Evolutionary conservation across 2,113 vertebrate species (phyloP).

Genomic region (Phrynosoma blainvillii): DNA sequence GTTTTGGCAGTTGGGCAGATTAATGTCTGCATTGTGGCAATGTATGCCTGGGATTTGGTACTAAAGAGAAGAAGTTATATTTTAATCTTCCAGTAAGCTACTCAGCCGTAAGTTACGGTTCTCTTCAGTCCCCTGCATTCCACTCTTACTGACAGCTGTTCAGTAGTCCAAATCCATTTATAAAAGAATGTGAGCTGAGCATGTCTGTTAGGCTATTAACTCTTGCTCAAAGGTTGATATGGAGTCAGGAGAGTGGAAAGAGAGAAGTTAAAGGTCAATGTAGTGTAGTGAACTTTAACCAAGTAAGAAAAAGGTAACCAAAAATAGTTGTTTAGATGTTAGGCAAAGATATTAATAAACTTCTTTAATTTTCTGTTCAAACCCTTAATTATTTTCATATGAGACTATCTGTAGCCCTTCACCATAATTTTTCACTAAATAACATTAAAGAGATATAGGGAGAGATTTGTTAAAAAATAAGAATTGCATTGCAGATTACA

Average conservation of each 20-base stretch:
- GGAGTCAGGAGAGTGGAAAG: conserved; percentile 8
- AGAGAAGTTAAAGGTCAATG: not conserved
- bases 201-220: conserved; percentile 10
- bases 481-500: not conserved
- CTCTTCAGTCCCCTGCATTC: conserved; percentile 9
- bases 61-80: conserved; percentile 18
- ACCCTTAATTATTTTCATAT: not conserved
- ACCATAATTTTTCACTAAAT: not conserved
- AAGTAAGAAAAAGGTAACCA: not conserved
- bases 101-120: not conserved
- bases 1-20: not conserved
- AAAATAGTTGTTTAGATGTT: not conserved
- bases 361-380: not conserved
- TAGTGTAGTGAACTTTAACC: not conserved
- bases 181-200: conserved; percentile 19
- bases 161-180: conserved; percentile 8
- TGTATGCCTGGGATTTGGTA: not conserved
- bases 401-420: not conserved
- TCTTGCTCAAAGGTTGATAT: conserved; percentile 3
- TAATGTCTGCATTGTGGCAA: not conserved
- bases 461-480: not conserved
- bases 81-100: conserved; percentile 17
- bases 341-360: not conserved
- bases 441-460: not conserved
- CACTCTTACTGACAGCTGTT: not conserved